Conservation (phyloP, 2,797 vertebrate species). For the Bradypodion ventrale region DNA sequence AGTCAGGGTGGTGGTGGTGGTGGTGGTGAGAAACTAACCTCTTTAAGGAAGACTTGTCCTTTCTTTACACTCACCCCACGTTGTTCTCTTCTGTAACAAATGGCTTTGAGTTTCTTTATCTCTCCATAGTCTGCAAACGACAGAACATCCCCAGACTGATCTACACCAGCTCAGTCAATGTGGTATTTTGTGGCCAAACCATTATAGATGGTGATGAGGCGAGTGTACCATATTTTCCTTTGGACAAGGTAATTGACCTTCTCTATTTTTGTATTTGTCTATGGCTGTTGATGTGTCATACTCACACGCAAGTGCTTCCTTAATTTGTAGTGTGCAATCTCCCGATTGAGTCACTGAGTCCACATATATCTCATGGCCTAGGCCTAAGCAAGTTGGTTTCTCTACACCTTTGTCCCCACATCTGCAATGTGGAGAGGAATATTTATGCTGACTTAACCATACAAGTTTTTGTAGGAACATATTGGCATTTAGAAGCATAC, state of each 20-base stretch:
- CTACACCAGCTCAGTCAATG: constrained; percentile 93
- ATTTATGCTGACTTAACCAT: not conserved
- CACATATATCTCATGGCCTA: not conserved
- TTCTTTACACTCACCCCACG: not conserved
- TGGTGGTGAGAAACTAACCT: too few species aligned
- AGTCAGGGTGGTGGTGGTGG: too few species aligned
- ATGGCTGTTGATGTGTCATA: not conserved
- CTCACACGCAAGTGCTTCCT: not conserved
- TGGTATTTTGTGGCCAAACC: constrained; percentile 87
- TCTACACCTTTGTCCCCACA: too few species aligned
- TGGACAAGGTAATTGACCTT: constrained; percentile 78
- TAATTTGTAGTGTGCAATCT: not conserved
- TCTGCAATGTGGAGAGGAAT: not conserved
- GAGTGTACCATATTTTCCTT: constrained; percentile 82
- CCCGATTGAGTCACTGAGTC: too few species aligned
- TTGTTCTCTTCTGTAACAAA: not conserved
- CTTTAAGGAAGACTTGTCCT: not conserved
- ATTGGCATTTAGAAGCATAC: not conserved
- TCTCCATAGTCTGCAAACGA: constrained; percentile 83
- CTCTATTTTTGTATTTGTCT: not conserved
- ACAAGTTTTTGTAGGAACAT: too few species aligned
- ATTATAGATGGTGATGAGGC: constrained; percentile 90
- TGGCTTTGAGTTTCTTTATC: not conserved
- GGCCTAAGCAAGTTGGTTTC: too few species aligned
- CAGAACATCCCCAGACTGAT: constrained; percentile 82